Evolutionary conservation across 2,888 invertebrate species (phyloP), one percentile per base, ranked within the genome.

Genomic region (Eurois occulta): DNA sequence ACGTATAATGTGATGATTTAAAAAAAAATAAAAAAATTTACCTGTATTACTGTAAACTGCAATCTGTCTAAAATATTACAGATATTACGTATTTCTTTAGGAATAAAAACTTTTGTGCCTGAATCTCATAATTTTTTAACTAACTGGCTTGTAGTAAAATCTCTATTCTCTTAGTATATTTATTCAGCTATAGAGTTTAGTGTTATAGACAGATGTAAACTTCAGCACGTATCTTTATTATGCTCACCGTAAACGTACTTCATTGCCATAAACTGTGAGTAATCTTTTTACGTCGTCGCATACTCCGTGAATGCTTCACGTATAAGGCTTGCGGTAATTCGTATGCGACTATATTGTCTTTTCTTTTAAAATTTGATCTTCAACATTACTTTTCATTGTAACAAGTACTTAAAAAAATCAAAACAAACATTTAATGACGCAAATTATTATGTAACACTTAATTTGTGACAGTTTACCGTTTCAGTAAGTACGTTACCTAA

Each of bases 211-310:
- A 74, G 64, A 81, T 78, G 43, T 72, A 73, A 52, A 75, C 72
- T 60, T 58, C 38, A 84, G 24, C 79, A 72, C 87, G 84, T 82
- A 87, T 87, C 86, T 89, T 80, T 87, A 87, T 86, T 85, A 88
- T 88, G 80, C 74, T 85, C 88, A 88, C 85, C 83, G 85, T 90
- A 91, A 91, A 91, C 83, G 87, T 85, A 80, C 81, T 71, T 71
- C 83, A 41, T 83, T 76, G 77, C 83, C 72, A 71, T 80, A n/a
- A 85, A 75, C 85, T 85, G 84, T 71, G 80, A 10, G 78, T 85
- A 71, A 82, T 85, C 73, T 83, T 81, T 86, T 84, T 75, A 86
- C 74, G 66, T 65, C 46, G 73, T 80, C 62, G 72, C 86, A 86
- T 87, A 87, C 86, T 86, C 74, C 55, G 85, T 82, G 86, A 88